Conservation (phyloP, 2,113 vertebrate genomes). For the Cyanoderma ruficeps region DNA sequence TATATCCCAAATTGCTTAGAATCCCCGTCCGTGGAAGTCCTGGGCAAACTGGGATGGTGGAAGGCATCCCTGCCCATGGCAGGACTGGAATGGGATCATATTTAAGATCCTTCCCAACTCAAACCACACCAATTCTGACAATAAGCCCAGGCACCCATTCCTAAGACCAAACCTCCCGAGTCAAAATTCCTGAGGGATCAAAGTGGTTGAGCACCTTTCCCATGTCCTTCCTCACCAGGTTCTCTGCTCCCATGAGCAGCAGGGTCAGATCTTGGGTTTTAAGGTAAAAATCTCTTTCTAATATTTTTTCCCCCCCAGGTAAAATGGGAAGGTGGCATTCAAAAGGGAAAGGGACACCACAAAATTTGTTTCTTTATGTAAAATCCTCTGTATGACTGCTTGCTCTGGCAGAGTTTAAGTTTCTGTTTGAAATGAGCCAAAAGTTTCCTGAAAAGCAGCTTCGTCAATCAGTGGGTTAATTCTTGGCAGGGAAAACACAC, state of each 20-base stretch:
- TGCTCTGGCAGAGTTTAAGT: neutral
- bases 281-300: neutral
- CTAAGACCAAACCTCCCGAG: neutral
- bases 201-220: neutral
- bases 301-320: neutral
- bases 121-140: neutral
- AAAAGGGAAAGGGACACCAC: neutral
- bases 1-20: neutral
- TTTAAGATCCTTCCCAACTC: neutral
- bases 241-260: neutral
- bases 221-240: neutral
- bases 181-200: neutral
- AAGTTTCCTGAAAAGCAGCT: neutral
- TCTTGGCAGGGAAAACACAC: neutral
- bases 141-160: neutral
- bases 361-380: neutral
- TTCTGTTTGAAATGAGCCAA: neutral
- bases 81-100: no score
- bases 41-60: neutral
- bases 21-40: neutral
- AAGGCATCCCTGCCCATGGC: neutral
- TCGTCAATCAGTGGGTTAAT: neutral
- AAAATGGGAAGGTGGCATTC: neutral
- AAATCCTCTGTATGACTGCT: neutral
- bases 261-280: neutral